Evolutionary conservation across 2,888 invertebrate genomes (phyloP).

Genomic region (Heliconius sara): DNA sequence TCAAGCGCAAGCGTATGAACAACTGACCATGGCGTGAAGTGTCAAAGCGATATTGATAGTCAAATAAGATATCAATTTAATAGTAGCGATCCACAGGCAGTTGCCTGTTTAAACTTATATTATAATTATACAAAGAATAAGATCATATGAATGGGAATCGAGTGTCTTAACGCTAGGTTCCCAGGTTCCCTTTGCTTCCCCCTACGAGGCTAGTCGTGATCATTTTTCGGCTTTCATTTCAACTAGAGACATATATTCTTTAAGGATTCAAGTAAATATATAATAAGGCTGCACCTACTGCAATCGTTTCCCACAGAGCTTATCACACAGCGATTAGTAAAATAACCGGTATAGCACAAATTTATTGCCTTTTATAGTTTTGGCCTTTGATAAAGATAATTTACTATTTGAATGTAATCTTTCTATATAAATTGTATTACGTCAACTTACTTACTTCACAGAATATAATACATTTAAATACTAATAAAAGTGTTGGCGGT

Average conservation of each 20-base stretch:
- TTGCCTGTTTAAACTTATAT: too few species aligned
- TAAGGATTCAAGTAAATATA: conserved; percentile 27
- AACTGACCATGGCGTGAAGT: background rate
- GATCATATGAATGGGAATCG: too few species aligned
- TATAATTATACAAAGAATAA: too few species aligned
- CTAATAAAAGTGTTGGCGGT: background rate
- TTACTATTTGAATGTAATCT: conserved; percentile 30
- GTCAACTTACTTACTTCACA: background rate
- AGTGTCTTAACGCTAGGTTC: too few species aligned
- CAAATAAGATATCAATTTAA: background rate
- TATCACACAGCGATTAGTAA: conserved; percentile 52
- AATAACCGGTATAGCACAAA: conserved; percentile 48
- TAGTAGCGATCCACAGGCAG: background rate
- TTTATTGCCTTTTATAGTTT: conserved; percentile 45
- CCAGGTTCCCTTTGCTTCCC: too few species aligned
- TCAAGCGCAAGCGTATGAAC: background rate
- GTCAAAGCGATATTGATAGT: background rate
- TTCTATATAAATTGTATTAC: conserved; percentile 13
- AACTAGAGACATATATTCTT: background rate
- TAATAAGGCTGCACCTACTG: conserved; percentile 49
- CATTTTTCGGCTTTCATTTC: background rate
- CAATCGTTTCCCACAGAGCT: conserved; percentile 55
- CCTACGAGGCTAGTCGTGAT: too few species aligned
- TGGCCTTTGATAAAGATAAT: conserved; percentile 30
- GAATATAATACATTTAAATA: background rate